A percentile compares a stretch with the other conserved stretches of the same genome.
phyloP scores from a whole-genome alignment of 2,888 invertebrate species.

The Apodemia mormo region DNA sequence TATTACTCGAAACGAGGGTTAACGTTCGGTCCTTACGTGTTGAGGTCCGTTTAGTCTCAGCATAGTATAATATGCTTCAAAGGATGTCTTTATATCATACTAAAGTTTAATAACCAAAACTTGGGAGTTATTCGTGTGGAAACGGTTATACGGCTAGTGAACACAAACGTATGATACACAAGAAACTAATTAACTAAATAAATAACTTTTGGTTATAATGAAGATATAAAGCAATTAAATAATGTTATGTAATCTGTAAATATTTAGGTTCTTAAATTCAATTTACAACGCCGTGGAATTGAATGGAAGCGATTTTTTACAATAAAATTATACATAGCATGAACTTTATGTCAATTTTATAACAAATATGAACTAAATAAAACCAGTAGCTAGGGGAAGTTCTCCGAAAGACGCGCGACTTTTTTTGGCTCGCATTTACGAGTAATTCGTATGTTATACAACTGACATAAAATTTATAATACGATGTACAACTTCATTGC shows the following conservation, averaged over 20 bases:
- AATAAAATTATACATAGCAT: too few species aligned
- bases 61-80: not conserved
- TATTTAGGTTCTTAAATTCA: not conserved
- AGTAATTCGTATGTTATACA: too few species aligned
- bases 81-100: conserved; percentile 6
- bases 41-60: not conserved
- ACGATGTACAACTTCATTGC: too few species aligned
- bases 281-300: too few species aligned
- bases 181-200: not conserved
- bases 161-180: not conserved
- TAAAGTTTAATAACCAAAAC: conserved; percentile 9
- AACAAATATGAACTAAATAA: too few species aligned
- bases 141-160: not conserved
- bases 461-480: too few species aligned
- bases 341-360: too few species aligned
- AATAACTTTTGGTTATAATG: not conserved
- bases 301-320: too few species aligned
- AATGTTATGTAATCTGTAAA: not conserved
- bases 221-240: not conserved
- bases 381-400: too few species aligned
- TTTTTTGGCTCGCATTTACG: too few species aligned
- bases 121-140: not conserved
- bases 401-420: too few species aligned
- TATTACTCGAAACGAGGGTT: not conserved
- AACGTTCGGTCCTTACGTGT: not conserved